Conservation (phyloP, 53 echinoderm and acorn worm genomes). For the Arbacia lixula region DNA sequence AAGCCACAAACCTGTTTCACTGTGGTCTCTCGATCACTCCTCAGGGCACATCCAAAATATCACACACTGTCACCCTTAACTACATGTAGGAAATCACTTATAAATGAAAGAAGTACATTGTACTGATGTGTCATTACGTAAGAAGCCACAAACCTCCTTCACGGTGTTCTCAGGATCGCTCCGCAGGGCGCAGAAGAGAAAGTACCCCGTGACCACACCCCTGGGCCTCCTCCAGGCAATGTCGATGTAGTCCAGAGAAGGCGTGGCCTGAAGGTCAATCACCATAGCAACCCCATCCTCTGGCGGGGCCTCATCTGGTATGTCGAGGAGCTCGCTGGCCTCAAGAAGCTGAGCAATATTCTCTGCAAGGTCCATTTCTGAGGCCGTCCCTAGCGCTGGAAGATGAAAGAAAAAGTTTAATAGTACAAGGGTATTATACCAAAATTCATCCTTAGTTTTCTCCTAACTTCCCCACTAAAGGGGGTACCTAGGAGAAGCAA, state of each 20-base stretch:
- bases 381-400: background rate
- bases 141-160: constrained; percentile 47
- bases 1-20: no score
- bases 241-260: constrained; percentile 47
- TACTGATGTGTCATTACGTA: no score
- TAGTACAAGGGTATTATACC: no score
- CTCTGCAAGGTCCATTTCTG: constrained; percentile 20
- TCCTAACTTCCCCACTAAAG: no score
- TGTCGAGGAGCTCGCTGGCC: constrained; percentile 36
- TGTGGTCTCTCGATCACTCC: no score
- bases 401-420: no score
- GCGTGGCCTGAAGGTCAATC: constrained; percentile 42
- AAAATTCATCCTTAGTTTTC: no score
- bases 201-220: constrained; percentile 55
- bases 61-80: no score
- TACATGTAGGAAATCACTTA: no score
- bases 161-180: constrained; percentile 1
- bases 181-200: constrained; percentile 18
- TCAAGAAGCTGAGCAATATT: constrained; percentile 35
- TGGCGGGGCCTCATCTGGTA: constrained; percentile 6
- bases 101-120: no score
- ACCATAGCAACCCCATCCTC: constrained; percentile 19
- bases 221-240: constrained; percentile 58
- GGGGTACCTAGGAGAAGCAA: no score
- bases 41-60: no score